Base-by-base conservation (phyloP, 2,888 invertebrate species). In the Parascotia fuliginaria region DNA sequence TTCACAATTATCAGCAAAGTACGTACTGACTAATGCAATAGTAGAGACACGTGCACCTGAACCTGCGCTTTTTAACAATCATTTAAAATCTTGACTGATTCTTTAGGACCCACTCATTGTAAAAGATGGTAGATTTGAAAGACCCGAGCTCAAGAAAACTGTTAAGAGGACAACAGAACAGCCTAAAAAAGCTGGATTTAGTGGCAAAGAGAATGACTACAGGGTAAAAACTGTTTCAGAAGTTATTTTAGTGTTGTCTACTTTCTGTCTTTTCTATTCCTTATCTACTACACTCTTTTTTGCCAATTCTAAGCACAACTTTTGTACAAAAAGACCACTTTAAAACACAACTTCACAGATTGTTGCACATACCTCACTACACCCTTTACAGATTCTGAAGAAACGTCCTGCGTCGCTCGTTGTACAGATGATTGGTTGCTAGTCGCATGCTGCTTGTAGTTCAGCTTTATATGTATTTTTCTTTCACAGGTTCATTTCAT, bases 51-150 rank as follows among this genome's bases (percentile, higher is more conserved):
- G 61, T 45, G 83, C 81, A 79, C 73, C 50, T 58, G 74, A 72
- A 61, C 64, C 63, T 70, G 76, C 66, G 79, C 79, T 79, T 78
- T 65, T 73, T 60, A 71, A 65, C 58, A 58, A 62, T 71, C 65
- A 73, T 73, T 77, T 79, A 51, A 79, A 79, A 77, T 77, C 75
- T 82, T 77, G 65, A 70, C 81, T 87, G 80, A 84, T 81, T 88
- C 77, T 62, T 28, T 90, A 92, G 92, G 90, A 83, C 62, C 90
- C 88, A 75, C 76, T 91, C 77, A 68, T 81, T 66, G 85, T 87
- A 73, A 86, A 87, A 72, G 89, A 81, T 73, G 91, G 91, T 82
- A 92, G 82, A 85, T 91, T 92, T 58, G 89, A 90, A 81, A 83
- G 81, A 56, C 92, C 92, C 60, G 83, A 88, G 63, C 88, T 91